These are phyloP conservation scores for Eubucco bourcierii DNA, from an alignment of 2,113 vertebrate genomes.

Conservation along the genomic window DNA sequence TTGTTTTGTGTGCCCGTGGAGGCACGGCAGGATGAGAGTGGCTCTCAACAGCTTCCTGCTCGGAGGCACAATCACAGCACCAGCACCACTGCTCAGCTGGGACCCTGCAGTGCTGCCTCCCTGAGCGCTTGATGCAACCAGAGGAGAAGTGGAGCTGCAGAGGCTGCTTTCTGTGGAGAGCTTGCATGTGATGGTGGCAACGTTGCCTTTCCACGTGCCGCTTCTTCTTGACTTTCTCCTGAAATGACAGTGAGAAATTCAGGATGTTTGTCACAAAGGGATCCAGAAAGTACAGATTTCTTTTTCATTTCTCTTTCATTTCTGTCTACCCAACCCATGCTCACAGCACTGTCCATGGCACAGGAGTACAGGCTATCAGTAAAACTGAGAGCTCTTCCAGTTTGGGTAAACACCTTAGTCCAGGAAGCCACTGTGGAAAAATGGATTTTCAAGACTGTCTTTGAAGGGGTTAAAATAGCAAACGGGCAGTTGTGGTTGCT, in stretches of 20 bases:
- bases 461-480: not conserved
- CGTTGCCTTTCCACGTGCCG: not conserved
- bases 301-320: constrained; percentile 47
- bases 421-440: not conserved
- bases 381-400: not conserved
- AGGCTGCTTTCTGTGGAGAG: not conserved
- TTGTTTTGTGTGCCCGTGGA: constrained; percentile 31
- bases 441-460: not conserved
- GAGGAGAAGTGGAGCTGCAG: constrained; percentile 1
- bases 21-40: constrained; percentile 51
- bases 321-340: not conserved
- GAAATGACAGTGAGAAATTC: not conserved
- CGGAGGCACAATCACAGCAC: not conserved
- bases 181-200: not conserved
- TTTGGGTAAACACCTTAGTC: not conserved
- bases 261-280: not conserved
- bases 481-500: fast-evolving
- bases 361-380: not conserved
- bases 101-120: not conserved
- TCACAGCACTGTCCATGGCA: not conserved
- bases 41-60: constrained; percentile 62
- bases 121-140: not conserved
- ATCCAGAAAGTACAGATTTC: not conserved
- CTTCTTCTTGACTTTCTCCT: not conserved
- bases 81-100: not conserved